These are phyloP conservation scores for Otis tarda DNA, from an alignment of 2,113 vertebrate genomes.

Conservation along the genomic window DNA sequence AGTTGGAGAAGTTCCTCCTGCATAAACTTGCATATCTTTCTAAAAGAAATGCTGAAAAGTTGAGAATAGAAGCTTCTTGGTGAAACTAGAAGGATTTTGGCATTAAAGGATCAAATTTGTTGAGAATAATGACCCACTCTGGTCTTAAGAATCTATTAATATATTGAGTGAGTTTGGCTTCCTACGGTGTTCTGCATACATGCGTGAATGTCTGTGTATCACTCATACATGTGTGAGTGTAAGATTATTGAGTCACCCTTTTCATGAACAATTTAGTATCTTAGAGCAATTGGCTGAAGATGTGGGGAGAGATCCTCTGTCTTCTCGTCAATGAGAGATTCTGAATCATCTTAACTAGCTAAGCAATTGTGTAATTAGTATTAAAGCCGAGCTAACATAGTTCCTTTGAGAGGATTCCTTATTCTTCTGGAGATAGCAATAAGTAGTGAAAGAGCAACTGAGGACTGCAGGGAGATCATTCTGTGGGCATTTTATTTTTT, in stretches of 20 bases:
- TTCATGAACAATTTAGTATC: neutral
- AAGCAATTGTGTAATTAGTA: neutral
- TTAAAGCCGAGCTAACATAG: neutral
- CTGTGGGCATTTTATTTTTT: neutral
- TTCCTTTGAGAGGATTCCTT: neutral
- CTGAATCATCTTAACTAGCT: neutral
- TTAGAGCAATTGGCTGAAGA: neutral
- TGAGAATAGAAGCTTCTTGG: neutral
- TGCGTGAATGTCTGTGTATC: neutral
- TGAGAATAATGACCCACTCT: neutral
- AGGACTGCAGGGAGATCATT: neutral
- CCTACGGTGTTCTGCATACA: neutral
- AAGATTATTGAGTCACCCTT: neutral
- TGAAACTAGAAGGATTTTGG: neutral
- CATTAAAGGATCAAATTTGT: neutral
- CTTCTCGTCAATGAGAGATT: neutral
- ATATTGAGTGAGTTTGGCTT: neutral
- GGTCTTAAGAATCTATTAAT: neutral
- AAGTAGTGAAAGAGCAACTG: neutral
- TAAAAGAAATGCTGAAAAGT: neutral
- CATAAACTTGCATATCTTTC: neutral
- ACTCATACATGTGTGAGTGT: neutral
- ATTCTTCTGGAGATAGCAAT: neutral
- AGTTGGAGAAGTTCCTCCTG: neutral
- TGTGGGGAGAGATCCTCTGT: neutral